Evolutionary conservation across 2,113 vertebrate genomes (phyloP).

Genomic region (Strix aluco): DNA sequence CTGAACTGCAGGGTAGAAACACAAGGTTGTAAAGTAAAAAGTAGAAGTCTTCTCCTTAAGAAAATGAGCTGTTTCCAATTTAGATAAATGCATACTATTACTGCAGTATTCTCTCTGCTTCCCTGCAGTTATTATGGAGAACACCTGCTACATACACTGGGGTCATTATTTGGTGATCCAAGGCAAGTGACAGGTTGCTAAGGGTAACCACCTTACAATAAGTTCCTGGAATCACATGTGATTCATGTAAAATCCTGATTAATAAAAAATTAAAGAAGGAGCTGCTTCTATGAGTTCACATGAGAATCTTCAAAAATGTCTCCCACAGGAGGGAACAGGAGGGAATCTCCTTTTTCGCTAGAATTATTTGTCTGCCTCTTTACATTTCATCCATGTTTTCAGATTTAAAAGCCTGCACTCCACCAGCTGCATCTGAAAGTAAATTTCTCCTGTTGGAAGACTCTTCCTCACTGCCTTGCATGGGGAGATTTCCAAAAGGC

Average conservation of each 20-base stretch:
- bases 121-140: background rate
- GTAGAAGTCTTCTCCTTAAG: background rate
- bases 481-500: background rate
- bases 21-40: background rate
- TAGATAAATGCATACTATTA: background rate
- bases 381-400: background rate
- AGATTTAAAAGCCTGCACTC: background rate
- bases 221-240: background rate
- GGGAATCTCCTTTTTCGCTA: background rate
- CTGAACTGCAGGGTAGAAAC: background rate
- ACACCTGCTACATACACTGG: background rate
- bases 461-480: background rate
- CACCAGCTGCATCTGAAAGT: background rate
- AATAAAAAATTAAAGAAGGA: background rate
- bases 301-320: background rate
- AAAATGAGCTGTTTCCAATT: background rate
- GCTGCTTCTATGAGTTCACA: background rate
- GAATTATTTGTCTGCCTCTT: background rate
- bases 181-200: background rate
- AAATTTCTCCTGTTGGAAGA: background rate
- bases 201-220: background rate
- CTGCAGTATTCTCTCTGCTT: background rate
- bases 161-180: background rate
- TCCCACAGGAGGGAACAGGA: background rate
- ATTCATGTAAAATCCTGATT: background rate